Conservation (phyloP, 2,797 vertebrate species). For the Bufotes viridis region DNA sequence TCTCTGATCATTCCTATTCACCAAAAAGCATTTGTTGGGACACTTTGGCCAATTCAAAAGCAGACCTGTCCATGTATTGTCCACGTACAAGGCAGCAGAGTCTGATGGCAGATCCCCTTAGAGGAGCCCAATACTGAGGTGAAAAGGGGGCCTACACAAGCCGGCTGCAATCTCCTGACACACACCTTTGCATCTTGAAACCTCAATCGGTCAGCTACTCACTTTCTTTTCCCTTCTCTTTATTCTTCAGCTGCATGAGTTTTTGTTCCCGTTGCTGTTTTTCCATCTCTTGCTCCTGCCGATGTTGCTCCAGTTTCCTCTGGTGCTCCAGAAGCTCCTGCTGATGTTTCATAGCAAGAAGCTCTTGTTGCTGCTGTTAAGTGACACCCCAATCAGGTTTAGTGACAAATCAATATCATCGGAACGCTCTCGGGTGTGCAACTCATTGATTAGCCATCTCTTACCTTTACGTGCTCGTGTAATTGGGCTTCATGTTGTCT, state of each 20-base stretch:
- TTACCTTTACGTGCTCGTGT: conserved; percentile 94
- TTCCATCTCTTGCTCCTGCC: conserved; percentile 93
- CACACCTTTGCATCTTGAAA: neutral
- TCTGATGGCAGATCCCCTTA: too few relatives aligned
- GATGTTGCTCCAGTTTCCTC: conserved; percentile 93
- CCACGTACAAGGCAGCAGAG: too few relatives aligned
- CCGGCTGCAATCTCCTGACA: neutral
- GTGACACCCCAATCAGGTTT: conserved; percentile 21
- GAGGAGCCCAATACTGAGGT: neutral
- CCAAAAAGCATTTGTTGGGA: too few relatives aligned
- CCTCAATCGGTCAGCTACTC: conserved; percentile 66
- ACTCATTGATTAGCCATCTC: conserved; percentile 21
- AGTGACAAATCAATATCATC: neutral
- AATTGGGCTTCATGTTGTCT: conserved; percentile 96
- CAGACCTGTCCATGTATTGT: too few relatives aligned
- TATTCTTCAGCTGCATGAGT: conserved; percentile 93
- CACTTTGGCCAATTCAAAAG: too few relatives aligned
- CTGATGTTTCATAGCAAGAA: conserved; percentile 94
- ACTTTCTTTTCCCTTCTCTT: conserved; percentile 97
- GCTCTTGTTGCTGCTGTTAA: conserved; percentile 92
- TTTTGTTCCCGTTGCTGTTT: conserved; percentile 97
- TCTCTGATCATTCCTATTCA: too few relatives aligned
- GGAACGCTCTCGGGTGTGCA: neutral
- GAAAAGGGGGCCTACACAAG: neutral
- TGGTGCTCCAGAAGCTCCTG: conserved; percentile 96